phyloP scores from a whole-genome alignment of 2,797 vertebrate genomes.

The Heterohyrax brucei region DNA sequence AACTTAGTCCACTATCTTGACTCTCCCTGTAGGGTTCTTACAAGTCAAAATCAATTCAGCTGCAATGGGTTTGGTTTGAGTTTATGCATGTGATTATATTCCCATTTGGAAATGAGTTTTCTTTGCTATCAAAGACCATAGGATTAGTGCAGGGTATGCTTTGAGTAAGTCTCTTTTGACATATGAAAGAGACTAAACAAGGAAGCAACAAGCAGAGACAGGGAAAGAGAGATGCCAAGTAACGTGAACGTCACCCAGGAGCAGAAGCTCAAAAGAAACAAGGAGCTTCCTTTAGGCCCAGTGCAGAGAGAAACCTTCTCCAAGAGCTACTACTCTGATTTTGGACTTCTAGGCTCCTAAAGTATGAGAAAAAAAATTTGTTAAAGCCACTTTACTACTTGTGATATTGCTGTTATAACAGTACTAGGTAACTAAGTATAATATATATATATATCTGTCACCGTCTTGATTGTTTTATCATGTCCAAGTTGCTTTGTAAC shows the following conservation, averaged over 20 bases:
- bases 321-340: not conserved
- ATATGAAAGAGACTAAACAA: not conserved
- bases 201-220: not conserved
- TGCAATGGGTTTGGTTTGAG: not conserved
- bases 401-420: not conserved
- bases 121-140: not conserved
- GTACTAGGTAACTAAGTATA: not conserved
- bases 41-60: not conserved
- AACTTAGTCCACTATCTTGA: too few species aligned
- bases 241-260: not conserved
- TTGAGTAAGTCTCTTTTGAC: not conserved
- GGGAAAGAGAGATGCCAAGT: not conserved
- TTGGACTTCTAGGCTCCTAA: not conserved
- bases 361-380: too few species aligned
- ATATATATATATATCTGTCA: not conserved
- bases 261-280: not conserved
- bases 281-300: not conserved
- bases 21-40: not conserved
- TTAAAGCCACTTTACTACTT: too few species aligned
- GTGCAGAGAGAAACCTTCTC: not conserved
- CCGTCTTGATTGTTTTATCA: conserved; percentile 35
- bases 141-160: not conserved
- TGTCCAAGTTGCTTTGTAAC: conserved; percentile 26
- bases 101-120: not conserved
- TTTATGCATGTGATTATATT: not conserved